Evolutionary conservation across 2,797 vertebrate genomes (phyloP), one percentile per base, ranked within the genome.

Genomic region (Cirrhinus mrigala): DNA sequence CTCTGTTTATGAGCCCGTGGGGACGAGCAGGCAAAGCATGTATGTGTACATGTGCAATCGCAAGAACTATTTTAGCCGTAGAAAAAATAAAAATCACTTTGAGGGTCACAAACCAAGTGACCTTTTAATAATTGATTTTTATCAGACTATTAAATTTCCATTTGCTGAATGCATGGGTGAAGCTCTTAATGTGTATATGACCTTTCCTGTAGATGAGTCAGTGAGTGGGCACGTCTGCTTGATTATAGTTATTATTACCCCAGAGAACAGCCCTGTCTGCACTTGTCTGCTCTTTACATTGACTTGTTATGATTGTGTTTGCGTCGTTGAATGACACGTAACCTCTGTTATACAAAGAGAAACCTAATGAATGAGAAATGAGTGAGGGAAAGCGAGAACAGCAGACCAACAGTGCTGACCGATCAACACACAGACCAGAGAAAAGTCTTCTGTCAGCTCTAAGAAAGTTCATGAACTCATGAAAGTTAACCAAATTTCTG

Each of bases 211-310:
- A 71, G 83, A 60, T 70, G 75, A 79, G 50, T 84, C 75, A 84
- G 15, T 22, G 75, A 79, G 64, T 79, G 64, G 76, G 68, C 76
- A 85, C 8, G 66, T 79, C 75, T 0, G 27, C 52, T 33, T 71
- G 52, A 71, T 84, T 79, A 79, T 84, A 60, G 64, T 78, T 70
- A 84, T 81, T 81, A 81, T 84, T 78, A 79, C 74, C 74, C 50
- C 24, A 71, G 75, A 79, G 76, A 71, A 71, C 37, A 50, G 64
- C 66, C 44, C 4, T 85, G 83, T 85, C 83, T 79, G 66, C 76
- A 79, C 83, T 79, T 85, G 83, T 58, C 76, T 60, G 66, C 52
- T 71, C 76, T 71, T 79, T 85, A 85, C 40, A 15, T 79, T 78
- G 74, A 78, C 74, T 69, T 84, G 82, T 56, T 70, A 44, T 78